Conservation (phyloP, 2,797 vertebrate genomes). For the Odontamblyopus rebecca region DNA sequence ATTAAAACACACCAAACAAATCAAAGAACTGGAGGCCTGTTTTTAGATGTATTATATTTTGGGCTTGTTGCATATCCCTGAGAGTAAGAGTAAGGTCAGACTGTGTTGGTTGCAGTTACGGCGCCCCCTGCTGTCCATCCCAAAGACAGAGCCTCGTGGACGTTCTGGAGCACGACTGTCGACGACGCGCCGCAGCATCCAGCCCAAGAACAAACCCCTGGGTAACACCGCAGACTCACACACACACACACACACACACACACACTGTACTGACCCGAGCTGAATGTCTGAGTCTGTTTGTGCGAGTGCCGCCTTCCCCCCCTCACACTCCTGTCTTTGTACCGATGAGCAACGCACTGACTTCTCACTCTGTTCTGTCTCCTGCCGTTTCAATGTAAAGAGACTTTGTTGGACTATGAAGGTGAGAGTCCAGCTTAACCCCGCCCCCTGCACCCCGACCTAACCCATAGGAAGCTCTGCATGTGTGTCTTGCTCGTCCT, state of each 20-base stretch:
- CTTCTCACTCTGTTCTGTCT: conserved; percentile 80
- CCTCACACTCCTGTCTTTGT: conserved; percentile 56
- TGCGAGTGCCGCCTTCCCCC: conserved; percentile 38
- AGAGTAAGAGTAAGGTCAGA: background rate
- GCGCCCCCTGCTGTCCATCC: conserved; percentile 92
- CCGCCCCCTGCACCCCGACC: conserved; percentile 66
- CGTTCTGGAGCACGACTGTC: conserved; percentile 90
- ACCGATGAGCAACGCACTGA: conserved; percentile 69
- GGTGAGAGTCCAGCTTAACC: conserved; percentile 71
- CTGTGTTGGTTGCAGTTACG: conserved; percentile 78
- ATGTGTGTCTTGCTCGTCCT: conserved; percentile 76
- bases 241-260: conserved; percentile 17
- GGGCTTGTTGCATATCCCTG: background rate
- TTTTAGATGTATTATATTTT: too few species aligned
- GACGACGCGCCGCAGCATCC: conserved; percentile 93
- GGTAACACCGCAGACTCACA: conserved; percentile 70
- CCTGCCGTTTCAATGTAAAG: conserved; percentile 75
- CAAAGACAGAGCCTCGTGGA: conserved; percentile 87
- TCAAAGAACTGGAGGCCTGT: too few species aligned
- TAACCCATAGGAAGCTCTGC: conserved; percentile 71
- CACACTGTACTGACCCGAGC: conserved; percentile 1
- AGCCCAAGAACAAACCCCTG: conserved; percentile 89
- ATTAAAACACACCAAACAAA: too few species aligned
- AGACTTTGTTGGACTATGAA: conserved; percentile 82
- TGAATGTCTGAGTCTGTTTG: background rate